Conservation (phyloP, 1,140 invertebrate genomes). For the Lethocerus indicus region DNA sequence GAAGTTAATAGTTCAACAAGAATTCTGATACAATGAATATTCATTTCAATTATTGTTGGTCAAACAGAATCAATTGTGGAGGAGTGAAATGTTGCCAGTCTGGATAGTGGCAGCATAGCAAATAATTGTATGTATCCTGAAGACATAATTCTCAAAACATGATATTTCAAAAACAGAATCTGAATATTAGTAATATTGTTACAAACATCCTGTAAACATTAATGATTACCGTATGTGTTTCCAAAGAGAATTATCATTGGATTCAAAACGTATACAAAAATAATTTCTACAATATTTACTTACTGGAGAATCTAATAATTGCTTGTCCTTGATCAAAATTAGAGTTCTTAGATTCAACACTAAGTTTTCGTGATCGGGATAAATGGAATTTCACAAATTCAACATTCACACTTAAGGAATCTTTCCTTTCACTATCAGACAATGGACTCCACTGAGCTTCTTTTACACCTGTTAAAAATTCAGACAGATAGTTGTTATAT, state of each 20-base stretch:
- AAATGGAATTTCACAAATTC: conserved; percentile 95
- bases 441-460: conserved; percentile 73
- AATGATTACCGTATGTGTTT: background rate
- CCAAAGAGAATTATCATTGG: background rate
- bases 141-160: too few relatives aligned
- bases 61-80: too few relatives aligned
- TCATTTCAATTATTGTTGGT: too few relatives aligned
- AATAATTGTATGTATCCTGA: too few relatives aligned
- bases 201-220: too few relatives aligned
- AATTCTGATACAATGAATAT: too few relatives aligned
- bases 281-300: conserved; percentile 21
- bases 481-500: too few relatives aligned
- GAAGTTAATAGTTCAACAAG: too few relatives aligned
- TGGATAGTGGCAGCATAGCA: too few relatives aligned
- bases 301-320: conserved; percentile 81
- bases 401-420: conserved; percentile 89
- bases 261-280: background rate
- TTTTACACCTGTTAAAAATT: conserved; percentile 30
- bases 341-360: conserved; percentile 36
- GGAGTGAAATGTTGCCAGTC: too few relatives aligned
- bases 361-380: conserved; percentile 69
- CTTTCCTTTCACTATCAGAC: conserved; percentile 78
- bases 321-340: conserved; percentile 46
- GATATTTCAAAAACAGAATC: too few relatives aligned
- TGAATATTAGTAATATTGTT: too few relatives aligned